These are phyloP conservation scores for Emmelina monodactyla DNA, from an alignment of 2,888 invertebrate species.

Conservation along the genomic window DNA sequence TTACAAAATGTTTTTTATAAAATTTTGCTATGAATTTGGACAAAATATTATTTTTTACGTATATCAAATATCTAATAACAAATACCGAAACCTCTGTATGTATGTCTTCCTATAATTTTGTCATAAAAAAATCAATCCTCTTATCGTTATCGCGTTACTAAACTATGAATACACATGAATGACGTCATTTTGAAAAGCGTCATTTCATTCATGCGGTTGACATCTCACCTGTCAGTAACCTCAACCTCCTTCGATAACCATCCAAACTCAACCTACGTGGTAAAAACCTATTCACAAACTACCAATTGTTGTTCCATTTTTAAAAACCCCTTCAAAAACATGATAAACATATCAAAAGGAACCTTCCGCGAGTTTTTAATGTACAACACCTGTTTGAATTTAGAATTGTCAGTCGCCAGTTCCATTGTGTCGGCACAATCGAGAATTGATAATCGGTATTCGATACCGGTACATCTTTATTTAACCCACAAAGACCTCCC, in stretches of 20 bases:
- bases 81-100: too few species aligned
- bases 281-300: constrained; percentile 45
- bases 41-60: too few species aligned
- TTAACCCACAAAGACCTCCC: constrained; percentile 43
- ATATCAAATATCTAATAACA: too few species aligned
- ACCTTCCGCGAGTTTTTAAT: constrained; percentile 24
- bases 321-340: constrained; percentile 52
- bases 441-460: constrained; percentile 49
- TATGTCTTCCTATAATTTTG: too few species aligned
- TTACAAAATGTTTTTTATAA: too few species aligned
- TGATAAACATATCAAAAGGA: constrained; percentile 63
- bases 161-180: too few species aligned
- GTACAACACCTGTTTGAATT: constrained; percentile 50
- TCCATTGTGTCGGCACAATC: constrained; percentile 47
- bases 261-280: too few species aligned
- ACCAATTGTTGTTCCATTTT: constrained; percentile 40
- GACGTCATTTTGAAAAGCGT: too few species aligned
- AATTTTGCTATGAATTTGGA: too few species aligned
- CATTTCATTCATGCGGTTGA: constrained; percentile 46
- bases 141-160: too few species aligned
- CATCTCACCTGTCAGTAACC: constrained; percentile 64
- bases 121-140: too few species aligned
- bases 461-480: constrained; percentile 34
- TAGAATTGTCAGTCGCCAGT: constrained; percentile 36
- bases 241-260: constrained; percentile 46